Evolutionary conservation across 2,888 invertebrate species (phyloP), one percentile per base, ranked within the genome.

Genomic region (Xestia ashworthii): DNA sequence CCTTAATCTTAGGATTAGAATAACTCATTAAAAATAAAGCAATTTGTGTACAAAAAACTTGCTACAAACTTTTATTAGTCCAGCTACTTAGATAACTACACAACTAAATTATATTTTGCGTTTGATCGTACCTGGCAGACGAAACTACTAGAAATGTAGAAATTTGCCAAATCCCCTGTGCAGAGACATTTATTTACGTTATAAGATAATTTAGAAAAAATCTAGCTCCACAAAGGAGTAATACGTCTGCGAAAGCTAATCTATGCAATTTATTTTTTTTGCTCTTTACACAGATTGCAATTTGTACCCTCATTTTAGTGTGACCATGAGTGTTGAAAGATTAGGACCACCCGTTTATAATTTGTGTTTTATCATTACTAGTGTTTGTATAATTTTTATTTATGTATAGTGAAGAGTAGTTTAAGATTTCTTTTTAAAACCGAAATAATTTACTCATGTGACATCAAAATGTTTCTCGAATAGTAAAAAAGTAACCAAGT

Each of bases 251-350:
- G 16, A 64, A 78, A 71, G 79, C 41, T 81, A 74, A 79, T 81
- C 81, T 76, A 58, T 74, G 71, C 71, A 68, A 77, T 81, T 85
- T 76, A 58, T 65, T 73, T 81, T 81, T 85, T 73, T 77, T 73
- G 74, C 74, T 71, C 58, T 86, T 72, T 71, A 71, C 22, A 70
- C 41, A 85, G 84, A 84, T 86, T 81, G 84, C 84, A 86, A 86
- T 86, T 85, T 84, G 67, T 76, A 46, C 60, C 65, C 60, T 84
- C 70, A 73, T 69, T 74, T 76, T 71, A 25, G 16, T 58, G 81
- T 73, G 60, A 16, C 85, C 74, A 71, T 48, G 58, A 50, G 48
- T 44, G 2, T 32, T 11, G 0, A 22, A 67, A 72, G 5, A 1
- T 14, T 38, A 12, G 70, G 74, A 82, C 38, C 50, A 38, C 0